Evolutionary conservation across 1,140 invertebrate genomes (phyloP), one percentile per base, ranked within the genome.

Genomic region (Cotesia glomerata): DNA sequence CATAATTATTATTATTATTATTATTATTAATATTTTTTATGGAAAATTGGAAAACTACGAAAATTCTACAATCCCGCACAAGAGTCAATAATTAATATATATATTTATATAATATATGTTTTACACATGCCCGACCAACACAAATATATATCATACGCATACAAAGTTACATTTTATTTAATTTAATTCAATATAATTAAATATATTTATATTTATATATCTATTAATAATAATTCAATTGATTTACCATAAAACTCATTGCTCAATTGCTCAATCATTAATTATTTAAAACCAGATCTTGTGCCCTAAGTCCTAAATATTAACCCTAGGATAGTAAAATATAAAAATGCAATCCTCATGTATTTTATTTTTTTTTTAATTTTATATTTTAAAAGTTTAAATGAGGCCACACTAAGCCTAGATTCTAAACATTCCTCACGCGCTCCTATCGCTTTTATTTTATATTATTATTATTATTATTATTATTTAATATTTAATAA

Each of bases 311-410:
- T 54, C 16, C 52, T 54, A 54, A 16, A 54, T 16, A 9, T 49
- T 49, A 13, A 14, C 5, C 13, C 52, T 54, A n/a, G 11, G 74
- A 81, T 81, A 80, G 79, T 81, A 80, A 81, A 80, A 81, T 81
- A 80, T 78, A 81, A 81, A 81, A 80, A 77, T 79, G 70, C 76
- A 71, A 45, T 45, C 39, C 39, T 45, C 39, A 45, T 45, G 11
- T 45, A 45, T 45, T 45, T 45, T 45, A 9, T 9, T 45, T 9
- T 9, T 9, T 45, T 45, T 8, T 45, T 39, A 39, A 8, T 45
- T 9, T 45, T 76, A 75, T 67, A 72, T 49, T 52, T 59, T 34
- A 56, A 59, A 34, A 14, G 5, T 59, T 59, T 63, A 54, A 16
- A 14, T 16, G 36, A 63, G 61, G 36, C 61, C 61, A 36, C 59